Percentiles rank a stretch among this genome's conserved stretches.
phyloP scores from a whole-genome alignment of 2,888 invertebrate genomes.

The Taphrorychus bicolor region DNA sequence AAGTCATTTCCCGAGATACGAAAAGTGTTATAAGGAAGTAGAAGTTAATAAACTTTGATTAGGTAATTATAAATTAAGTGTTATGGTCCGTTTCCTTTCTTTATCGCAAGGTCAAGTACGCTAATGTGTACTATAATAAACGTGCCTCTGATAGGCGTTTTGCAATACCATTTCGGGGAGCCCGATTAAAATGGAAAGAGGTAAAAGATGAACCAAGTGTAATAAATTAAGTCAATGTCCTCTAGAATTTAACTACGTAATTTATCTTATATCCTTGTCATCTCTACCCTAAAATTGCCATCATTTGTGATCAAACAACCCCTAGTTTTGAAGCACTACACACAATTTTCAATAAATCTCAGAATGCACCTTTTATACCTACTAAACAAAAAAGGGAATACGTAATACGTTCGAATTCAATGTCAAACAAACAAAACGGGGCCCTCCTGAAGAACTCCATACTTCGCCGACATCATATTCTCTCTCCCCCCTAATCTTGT shows the following conservation, averaged over 20 bases:
- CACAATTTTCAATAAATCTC: too few species aligned
- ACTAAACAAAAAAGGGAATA: neutral
- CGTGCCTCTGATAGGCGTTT: neutral
- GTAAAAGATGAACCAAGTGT: too few species aligned
- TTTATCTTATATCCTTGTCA: too few species aligned
- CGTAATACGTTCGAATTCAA: neutral
- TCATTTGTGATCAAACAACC: too few species aligned
- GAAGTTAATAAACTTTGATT: conserved; percentile 11
- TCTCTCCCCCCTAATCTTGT: conserved; percentile 23
- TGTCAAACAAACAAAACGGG: neutral
- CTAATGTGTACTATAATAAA: neutral
- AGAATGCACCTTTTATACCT: too few species aligned
- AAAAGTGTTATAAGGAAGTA: neutral
- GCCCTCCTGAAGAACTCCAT: conserved; percentile 6
- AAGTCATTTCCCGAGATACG: neutral
- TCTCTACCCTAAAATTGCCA: too few species aligned
- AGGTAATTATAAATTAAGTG: neutral
- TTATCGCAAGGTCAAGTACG: conserved; percentile 12
- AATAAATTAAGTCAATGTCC: too few species aligned
- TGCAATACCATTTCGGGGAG: neutral
- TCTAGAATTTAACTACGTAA: too few species aligned
- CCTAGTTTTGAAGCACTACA: too few species aligned
- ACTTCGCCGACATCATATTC: conserved; percentile 25
- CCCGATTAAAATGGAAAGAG: too few species aligned
- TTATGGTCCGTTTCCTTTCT: conserved; percentile 12